Evolutionary conservation across 2,888 invertebrate genomes (phyloP), one percentile per base, ranked within the genome.

Genomic region (Phyto melanocephala): DNA sequence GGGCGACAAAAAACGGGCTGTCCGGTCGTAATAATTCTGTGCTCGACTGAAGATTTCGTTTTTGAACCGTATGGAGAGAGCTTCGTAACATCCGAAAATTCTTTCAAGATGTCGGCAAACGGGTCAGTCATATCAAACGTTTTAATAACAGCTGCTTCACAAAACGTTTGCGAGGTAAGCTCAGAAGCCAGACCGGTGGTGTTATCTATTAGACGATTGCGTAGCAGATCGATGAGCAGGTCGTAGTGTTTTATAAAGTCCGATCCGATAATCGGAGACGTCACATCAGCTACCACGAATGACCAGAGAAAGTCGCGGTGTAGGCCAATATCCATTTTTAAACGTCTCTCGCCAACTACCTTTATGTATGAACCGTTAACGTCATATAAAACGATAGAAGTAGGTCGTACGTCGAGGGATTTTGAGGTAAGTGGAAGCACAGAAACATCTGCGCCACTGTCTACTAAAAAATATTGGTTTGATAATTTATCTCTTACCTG

Each of bases 221-320:
- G 58, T 2, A 22, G 33, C 1, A 71, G 17, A 37, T 71, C 60
- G 22, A 71, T 72, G 58, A 17, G 11, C n/a, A n/a, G n/a, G n/a
- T 71, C 70, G 2, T 45, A 42, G 22, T 20, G 11, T 33, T 75
- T 75, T 5, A n/a, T n/a, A n/a, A n/a, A n/a, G n/a, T n/a, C n/a
- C n/a, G n/a, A n/a, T n/a, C n/a, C n/a, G n/a, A n/a, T 71, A 1
- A 72, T 50, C n/a, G 50, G 22, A 4, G 72, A 24, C 15, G 60
- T 62, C 6, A 60, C 71, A 2, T 58, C 58, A 1, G 47, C 58
- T 8, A 71, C 13, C n/a, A 62, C 42, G 28, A 63, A 63, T n/a
- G 63, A 45, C 63, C 45, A 63, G 6, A 1, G 15, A 24, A 63
- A 33, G 8, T 63, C 15, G 10, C 63, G 45, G 8, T n/a, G 45